A percentile compares a stretch with the other conserved stretches of the same genome.
phyloP scores from a whole-genome alignment of 1,140 invertebrate genomes.

The Lasioglossum albipes region DNA sequence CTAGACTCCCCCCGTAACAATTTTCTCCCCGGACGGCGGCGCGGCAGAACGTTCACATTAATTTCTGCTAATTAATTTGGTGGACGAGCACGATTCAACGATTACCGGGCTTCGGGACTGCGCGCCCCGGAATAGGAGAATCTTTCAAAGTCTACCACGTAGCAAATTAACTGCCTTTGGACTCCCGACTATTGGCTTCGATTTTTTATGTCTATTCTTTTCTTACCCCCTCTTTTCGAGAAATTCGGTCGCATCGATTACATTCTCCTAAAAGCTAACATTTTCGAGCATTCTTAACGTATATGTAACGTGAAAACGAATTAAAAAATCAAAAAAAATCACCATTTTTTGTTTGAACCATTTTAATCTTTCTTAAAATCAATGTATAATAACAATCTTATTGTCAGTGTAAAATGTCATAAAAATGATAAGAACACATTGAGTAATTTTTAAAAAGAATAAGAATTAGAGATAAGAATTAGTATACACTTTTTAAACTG shows the following conservation, averaged over 20 bases:
- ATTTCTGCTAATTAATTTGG: constrained; percentile 59
- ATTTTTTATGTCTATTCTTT: constrained; percentile 35
- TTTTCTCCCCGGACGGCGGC: neutral
- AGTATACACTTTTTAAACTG: no score
- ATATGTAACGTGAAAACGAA: no score
- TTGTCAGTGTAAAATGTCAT: no score
- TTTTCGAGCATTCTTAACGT: no score
- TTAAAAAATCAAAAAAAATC: no score
- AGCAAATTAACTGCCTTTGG: constrained; percentile 66
- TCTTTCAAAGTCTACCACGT: constrained; percentile 36
- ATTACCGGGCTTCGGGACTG: constrained; percentile 48
- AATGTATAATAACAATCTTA: no score
- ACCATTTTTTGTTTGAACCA: no score
- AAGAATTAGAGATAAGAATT: no score
- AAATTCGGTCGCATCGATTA: neutral
- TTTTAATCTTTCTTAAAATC: no score
- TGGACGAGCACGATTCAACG: constrained; percentile 51
- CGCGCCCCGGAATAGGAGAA: constrained; percentile 44
- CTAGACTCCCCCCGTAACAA: constrained; percentile 3
- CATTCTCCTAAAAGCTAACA: neutral
- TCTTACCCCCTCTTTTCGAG: neutral
- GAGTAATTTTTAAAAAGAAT: no score
- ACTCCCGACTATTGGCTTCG: constrained; percentile 62
- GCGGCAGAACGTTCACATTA: constrained; percentile 26
- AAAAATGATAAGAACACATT: no score